phyloP scores from a whole-genome alignment of 2,113 vertebrate genomes.

The Trichechus manatus region DNA sequence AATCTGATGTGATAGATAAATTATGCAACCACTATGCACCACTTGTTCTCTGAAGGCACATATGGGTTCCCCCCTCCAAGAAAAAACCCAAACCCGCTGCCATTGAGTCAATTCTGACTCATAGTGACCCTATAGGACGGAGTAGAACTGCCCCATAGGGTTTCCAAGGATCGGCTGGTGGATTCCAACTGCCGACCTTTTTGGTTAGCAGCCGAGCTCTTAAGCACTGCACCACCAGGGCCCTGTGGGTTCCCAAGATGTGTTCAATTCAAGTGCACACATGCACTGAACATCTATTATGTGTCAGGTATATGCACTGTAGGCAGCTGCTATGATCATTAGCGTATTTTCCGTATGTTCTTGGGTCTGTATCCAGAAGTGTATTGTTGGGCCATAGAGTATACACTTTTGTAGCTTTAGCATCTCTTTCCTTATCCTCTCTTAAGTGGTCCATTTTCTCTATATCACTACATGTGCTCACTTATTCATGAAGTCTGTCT shows the following conservation, averaged over 20 bases:
- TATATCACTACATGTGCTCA: background rate
- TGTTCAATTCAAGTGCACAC: background rate
- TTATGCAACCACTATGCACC: background rate
- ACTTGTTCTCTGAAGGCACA: background rate
- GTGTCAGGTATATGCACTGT: background rate
- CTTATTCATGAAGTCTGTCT: background rate
- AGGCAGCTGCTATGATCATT: background rate
- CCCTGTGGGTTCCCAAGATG: no score
- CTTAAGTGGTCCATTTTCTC: background rate
- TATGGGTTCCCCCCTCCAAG: background rate
- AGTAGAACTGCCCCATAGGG: no score
- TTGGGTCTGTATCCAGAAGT: background rate
- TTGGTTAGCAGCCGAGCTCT: no score
- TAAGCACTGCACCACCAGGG: no score
- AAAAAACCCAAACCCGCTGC: no score
- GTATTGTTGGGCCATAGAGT: background rate
- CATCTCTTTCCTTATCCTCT: slow-evolving; percentile 27
- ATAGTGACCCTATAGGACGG: no score
- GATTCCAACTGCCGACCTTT: no score
- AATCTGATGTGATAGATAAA: background rate
- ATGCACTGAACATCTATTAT: slow-evolving; percentile 2
- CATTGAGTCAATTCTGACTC: no score
- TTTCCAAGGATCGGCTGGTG: no score
- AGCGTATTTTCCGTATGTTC: background rate
- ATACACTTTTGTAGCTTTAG: background rate